Base-by-base conservation (phyloP, 2,113 vertebrate species). In the Geococcyx californianus region DNA sequence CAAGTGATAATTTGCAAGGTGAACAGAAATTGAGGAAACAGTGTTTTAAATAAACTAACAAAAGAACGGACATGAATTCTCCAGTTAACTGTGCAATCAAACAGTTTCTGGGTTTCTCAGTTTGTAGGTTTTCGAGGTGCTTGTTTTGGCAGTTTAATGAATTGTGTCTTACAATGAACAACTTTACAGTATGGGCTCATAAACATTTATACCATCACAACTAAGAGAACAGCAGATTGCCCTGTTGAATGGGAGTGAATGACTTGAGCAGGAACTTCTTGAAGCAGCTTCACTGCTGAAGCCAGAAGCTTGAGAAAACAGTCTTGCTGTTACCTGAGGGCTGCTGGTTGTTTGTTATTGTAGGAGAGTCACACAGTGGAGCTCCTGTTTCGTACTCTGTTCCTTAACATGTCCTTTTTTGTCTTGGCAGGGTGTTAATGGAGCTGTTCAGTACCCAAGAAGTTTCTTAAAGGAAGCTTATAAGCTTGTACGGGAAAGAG, bases 361-460 rank as follows among this genome's bases (percentile, higher is more conserved):
- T 63, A 55, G 64, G 33, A 54, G 49, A 66, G 18, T 76, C 45
- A 59, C n/a, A 36, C 9, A 42, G 45, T 7, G 18, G 20, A 90
- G 58, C 10, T 28, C 5, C 7, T 23, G 10, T 44, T 92, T 84
- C 31, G 13, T 81, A 78, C 7, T 82, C 42, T 83, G 18, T 77
- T 94, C 55, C 47, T 75, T 28, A 78, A 89, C 28, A 69, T 5
- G 2, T 20, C 80, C 73, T 90, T 42, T 52, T 72, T 82, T 93
- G 31, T 74, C 87, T 94, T 82, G 87, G 31, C 95, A 99, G 99
- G 99, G 99, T 44, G 97, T 99, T 21, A 99, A 98, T 60, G 99
- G 99, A 90, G 86, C 97, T 26, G 98, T 99, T 73, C 99, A 99
- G 91, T 99, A 99, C 77, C 99, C 99, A 3, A 99, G 98, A 94